These are phyloP conservation scores for Paramisgurnus dabryanus DNA, from an alignment of 2,113 vertebrate species.

Conservation along the genomic window DNA sequence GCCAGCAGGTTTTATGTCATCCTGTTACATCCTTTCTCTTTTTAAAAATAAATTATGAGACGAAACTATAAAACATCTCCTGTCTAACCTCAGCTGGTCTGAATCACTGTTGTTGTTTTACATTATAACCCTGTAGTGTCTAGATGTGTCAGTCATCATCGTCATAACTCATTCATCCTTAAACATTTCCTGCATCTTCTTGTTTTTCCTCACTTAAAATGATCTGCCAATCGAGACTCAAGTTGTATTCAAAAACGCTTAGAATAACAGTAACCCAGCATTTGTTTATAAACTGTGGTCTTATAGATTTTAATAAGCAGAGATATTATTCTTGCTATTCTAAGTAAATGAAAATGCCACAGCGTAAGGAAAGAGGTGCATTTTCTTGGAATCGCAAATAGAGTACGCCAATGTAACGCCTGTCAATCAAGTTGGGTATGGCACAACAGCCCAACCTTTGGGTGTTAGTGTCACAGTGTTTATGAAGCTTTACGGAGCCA, in stretches of 20 bases:
- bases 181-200: not conserved
- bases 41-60: not conserved
- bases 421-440: not conserved
- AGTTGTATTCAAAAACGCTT: not conserved
- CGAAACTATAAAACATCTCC: conserved; percentile 8
- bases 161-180: not conserved
- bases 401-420: not conserved
- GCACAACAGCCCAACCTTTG: not conserved
- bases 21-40: not conserved
- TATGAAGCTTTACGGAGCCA: conserved; percentile 3
- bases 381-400: not conserved
- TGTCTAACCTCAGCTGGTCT: conserved; percentile 55
- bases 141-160: not conserved
- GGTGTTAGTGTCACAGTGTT: not conserved
- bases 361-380: not conserved
- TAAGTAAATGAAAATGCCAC: not conserved
- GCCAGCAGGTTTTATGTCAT: not conserved
- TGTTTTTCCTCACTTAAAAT: not conserved
- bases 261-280: not conserved
- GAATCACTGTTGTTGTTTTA: conserved; percentile 44
- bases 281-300: not conserved
- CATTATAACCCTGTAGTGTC: conserved; percentile 5
- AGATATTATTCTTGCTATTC: not conserved
- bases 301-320: not conserved
- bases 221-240: not conserved